Conservation (phyloP, 37 sponge, comb jelly and placozoan genomes). For the Eunapius fragilis region DNA sequence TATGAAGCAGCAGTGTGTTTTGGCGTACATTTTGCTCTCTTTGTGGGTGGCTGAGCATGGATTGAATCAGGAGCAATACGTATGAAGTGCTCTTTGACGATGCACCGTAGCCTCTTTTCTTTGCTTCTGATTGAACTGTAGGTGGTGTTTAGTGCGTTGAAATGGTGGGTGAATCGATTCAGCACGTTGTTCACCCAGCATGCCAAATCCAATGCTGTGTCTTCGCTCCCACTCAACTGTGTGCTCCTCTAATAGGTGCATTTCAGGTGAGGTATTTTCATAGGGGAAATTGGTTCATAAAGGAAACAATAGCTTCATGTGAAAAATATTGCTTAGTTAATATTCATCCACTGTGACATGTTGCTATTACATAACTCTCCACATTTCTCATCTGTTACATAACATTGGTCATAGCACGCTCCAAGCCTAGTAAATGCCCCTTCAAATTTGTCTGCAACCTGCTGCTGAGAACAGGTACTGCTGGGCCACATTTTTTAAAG, state of each 20-base stretch:
- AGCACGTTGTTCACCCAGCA: constrained; percentile 57
- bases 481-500: neutral
- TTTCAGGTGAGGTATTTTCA: neutral
- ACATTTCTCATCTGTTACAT: neutral
- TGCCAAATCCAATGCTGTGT: constrained; percentile 27
- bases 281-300: neutral
- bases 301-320: neutral
- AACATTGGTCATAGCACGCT: neutral
- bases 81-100: neutral
- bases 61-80: neutral
- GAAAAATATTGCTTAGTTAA: neutral
- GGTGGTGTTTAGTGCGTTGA: constrained; percentile 17
- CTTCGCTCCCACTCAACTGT: constrained; percentile 3
- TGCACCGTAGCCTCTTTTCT: neutral
- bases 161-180: constrained; percentile 37
- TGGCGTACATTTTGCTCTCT: neutral
- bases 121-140: constrained; percentile 6
- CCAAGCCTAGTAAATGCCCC: neutral
- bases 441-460: neutral
- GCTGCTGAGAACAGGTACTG: neutral
- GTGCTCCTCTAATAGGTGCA: constrained; percentile 55
- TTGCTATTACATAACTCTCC: neutral
- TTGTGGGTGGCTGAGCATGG: neutral
- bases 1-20: neutral
- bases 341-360: neutral